Evolutionary conservation across 2,113 vertebrate genomes (phyloP).

Genomic region (Pogona vitticeps): DNA sequence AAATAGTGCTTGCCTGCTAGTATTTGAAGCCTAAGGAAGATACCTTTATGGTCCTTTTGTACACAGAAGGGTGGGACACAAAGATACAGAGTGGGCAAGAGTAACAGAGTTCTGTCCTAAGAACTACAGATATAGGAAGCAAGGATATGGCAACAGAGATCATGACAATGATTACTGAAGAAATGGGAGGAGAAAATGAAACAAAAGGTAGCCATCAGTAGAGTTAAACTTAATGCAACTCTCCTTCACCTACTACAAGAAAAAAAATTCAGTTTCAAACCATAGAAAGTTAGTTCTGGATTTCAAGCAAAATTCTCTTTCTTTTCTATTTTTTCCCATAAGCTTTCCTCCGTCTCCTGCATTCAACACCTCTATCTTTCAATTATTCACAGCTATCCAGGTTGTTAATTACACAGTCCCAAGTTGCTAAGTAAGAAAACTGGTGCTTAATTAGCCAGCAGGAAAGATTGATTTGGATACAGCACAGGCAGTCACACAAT

Average conservation of each 20-base stretch:
- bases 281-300: not conserved
- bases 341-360: constrained; percentile 45
- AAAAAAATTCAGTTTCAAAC: not conserved
- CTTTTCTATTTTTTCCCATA: constrained; percentile 25
- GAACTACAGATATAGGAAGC: not conserved
- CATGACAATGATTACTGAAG: not conserved
- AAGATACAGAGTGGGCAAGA: not conserved
- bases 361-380: constrained; percentile 65
- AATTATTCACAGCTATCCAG: constrained; percentile 77
- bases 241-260: not conserved
- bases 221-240: not conserved
- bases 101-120: not conserved
- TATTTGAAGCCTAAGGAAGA: not conserved
- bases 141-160: not conserved
- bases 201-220: not conserved
- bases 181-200: not conserved
- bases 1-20: not conserved
- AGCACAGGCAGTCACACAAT: constrained; percentile 67
- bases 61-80: not conserved
- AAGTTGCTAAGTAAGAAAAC: constrained; percentile 73
- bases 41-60: not conserved
- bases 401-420: constrained; percentile 76
- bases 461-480: constrained; percentile 77
- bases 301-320: not conserved
- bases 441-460: constrained; percentile 78